Evolutionary conservation across 2,888 invertebrate genomes (phyloP), one percentile per base, ranked within the genome.

Genomic region (Tenthredo scrophulariae): DNA sequence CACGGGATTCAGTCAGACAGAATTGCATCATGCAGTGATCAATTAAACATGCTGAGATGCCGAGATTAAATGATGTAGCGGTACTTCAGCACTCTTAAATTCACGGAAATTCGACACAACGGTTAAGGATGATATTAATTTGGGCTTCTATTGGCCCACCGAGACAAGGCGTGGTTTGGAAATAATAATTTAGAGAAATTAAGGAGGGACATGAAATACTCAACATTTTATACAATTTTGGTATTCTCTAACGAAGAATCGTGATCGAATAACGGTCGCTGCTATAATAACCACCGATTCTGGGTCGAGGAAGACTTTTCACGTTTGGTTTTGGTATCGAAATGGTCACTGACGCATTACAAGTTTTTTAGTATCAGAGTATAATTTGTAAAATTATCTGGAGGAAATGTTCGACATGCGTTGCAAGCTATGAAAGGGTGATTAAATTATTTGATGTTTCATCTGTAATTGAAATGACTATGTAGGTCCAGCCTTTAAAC

Each of bases 1-100:
- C 80, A n/a, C 26, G 80, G 62, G 37, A 62, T 40, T 62, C 62
- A 15, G 62, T 10, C 79, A n/a, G 43, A 22, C 46, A 62, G 26
- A 43, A 46, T 84, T 79, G 84, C 84, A 84, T 84, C 84, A 65
- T 43, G 77, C 40, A 43, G 22, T 46, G 46, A 84, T 77, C 84
- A 80, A 80, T 84, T 84, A 65, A 84, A 67, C 65, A 65, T 43
- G 46, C 65, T 67, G 40, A 46, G 46, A 67, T 67, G 77, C 65
- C 33, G 29, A 62, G 37, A 46, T 13, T 9, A 67, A 80, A 65
- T 75, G 37, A 15, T 37, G 58, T 40, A 58, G 40, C 58, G 80
- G 58, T 58, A 80, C 43, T 46, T 26, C 43, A 43, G 26, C 29
- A n/a, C 10, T 22, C 72, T 67, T 79, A 26, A 46, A 80, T 58